Percentiles rank a stretch among this genome's conserved stretches.
These are phyloP conservation scores for Tachina lurida DNA, from an alignment of 2,888 invertebrate genomes.

Conservation along the genomic window DNA sequence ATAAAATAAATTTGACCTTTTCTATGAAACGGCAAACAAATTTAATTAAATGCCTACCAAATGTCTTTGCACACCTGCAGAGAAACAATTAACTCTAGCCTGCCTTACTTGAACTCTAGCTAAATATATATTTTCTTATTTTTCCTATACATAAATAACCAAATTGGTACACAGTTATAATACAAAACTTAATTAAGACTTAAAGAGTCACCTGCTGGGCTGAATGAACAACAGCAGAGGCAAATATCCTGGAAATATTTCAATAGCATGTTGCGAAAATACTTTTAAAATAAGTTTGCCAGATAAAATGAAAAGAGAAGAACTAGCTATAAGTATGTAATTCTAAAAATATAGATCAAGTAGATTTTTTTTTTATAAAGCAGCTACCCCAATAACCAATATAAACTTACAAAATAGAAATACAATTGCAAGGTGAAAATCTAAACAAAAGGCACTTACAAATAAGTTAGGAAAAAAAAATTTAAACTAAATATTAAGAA, in stretches of 20 bases:
- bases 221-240: not conserved
- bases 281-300: constrained; percentile 13
- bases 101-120: constrained; percentile 14
- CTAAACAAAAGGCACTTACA: constrained; percentile 63
- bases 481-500: constrained; percentile 35
- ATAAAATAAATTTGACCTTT: not conserved
- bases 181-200: constrained; percentile 67
- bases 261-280: constrained; percentile 22
- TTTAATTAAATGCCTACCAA: constrained; percentile 64
- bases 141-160: constrained; percentile 7
- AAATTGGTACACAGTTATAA: constrained; percentile 51
- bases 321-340: constrained; percentile 69
- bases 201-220: constrained; percentile 66
- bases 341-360: constrained; percentile 70
- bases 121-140: not conserved
- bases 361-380: constrained; percentile 40
- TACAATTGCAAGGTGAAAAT: constrained; percentile 74
- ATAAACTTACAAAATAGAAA: constrained; percentile 74
- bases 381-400: constrained; percentile 80
- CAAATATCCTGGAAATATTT: constrained; percentile 26
- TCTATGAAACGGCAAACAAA: constrained; percentile 35
- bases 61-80: constrained; percentile 53
- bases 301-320: constrained; percentile 56
- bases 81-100: constrained; percentile 65
- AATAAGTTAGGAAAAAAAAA: constrained; percentile 41